Conservation (phyloP, 2,797 vertebrate genomes). For the Anguilla anguilla region DNA sequence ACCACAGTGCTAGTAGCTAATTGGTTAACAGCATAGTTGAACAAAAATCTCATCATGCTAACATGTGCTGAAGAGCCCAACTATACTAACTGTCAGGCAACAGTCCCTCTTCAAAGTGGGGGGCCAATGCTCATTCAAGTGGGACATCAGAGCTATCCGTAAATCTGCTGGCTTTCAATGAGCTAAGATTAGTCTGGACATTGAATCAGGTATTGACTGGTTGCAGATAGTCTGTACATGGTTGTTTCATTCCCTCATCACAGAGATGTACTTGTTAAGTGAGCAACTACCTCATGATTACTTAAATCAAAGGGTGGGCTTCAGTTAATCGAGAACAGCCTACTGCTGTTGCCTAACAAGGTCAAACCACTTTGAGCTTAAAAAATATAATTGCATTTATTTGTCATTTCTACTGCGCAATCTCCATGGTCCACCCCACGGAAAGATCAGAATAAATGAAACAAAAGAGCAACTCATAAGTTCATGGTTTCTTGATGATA, state of each 20-base stretch:
- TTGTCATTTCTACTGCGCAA: neutral
- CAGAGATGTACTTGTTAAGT: neutral
- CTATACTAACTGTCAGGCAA: neutral
- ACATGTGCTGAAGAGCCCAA: neutral
- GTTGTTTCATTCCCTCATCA: neutral
- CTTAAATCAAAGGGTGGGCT: neutral
- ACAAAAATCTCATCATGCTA: neutral
- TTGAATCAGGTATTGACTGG: conserved; percentile 16
- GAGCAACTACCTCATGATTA: neutral
- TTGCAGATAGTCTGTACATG: neutral
- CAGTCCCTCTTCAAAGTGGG: neutral
- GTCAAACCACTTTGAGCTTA: neutral
- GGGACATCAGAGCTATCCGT: neutral
- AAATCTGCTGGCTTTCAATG: neutral
- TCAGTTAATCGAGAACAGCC: neutral
- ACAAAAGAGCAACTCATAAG: neutral
- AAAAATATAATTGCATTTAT: neutral
- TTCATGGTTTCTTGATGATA: neutral
- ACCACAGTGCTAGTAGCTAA: too few relatives aligned
- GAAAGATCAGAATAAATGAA: neutral
- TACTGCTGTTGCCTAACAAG: neutral
- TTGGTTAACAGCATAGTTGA: too few relatives aligned
- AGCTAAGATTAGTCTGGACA: neutral
- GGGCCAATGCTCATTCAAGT: neutral
- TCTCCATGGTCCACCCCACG: neutral